phyloP scores from a whole-genome alignment of 2,888 invertebrate species.

The Epirrhoe tristata region DNA sequence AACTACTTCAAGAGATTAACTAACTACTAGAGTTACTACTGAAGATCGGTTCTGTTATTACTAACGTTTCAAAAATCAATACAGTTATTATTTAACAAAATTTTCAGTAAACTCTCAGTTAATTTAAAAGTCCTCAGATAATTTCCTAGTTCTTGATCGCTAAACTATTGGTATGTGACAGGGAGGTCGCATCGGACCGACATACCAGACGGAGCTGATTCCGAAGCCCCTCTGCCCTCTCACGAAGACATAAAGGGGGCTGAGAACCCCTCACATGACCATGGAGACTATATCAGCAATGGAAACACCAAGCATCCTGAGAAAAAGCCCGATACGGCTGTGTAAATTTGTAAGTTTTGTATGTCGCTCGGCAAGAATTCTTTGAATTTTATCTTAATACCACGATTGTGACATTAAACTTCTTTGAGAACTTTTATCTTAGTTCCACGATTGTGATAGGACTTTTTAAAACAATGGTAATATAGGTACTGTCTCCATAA shows the following conservation, averaged over 20 bases:
- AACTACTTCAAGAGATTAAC: neutral
- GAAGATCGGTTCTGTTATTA: too few species aligned
- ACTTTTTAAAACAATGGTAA: too few species aligned
- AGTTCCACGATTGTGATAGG: neutral
- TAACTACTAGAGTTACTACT: too few species aligned
- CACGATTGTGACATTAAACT: too few species aligned
- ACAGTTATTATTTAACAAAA: too few species aligned
- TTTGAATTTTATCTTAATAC: neutral
- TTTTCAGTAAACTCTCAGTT: neutral
- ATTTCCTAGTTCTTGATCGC: slow-evolving; percentile 79
- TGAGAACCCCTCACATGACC: slow-evolving; percentile 86
- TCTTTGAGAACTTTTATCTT: neutral
- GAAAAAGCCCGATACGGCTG: slow-evolving; percentile 83
- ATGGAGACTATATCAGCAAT: slow-evolving; percentile 86
- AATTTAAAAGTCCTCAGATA: neutral
- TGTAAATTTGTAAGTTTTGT: slow-evolving; percentile 66
- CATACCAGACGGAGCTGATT: slow-evolving; percentile 87
- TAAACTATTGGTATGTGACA: slow-evolving; percentile 80
- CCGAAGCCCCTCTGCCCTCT: slow-evolving; percentile 86
- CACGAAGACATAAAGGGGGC: slow-evolving; percentile 86
- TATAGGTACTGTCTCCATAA: too few species aligned
- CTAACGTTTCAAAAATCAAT: too few species aligned
- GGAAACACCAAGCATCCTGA: slow-evolving; percentile 80
- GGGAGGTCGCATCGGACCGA: slow-evolving; percentile 87
- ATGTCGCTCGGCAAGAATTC: slow-evolving; percentile 39